Evolutionary conservation across 1,140 invertebrate species (phyloP).

Genomic region (Anadara kagoshimensis): DNA sequence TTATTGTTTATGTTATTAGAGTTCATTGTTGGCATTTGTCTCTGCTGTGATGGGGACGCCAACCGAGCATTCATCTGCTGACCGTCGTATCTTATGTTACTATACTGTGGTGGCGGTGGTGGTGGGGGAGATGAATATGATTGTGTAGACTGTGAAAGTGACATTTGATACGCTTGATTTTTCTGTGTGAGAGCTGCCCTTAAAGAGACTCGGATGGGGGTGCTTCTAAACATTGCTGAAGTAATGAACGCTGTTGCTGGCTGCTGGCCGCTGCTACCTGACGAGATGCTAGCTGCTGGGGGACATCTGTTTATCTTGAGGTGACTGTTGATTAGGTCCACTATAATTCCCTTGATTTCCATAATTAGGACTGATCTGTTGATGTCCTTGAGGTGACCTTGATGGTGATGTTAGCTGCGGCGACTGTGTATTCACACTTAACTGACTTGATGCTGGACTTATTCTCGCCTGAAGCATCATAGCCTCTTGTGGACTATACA

Average conservation of each 20-base stretch:
- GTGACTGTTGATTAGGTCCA: constrained; percentile 20
- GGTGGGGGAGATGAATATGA: constrained; percentile 28
- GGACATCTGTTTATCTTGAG: constrained; percentile 47
- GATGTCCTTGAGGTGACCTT: constrained; percentile 49
- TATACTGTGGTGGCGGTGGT: constrained; percentile 28
- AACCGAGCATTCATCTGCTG: neutral
- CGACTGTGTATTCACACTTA: constrained; percentile 31
- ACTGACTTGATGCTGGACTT: constrained; percentile 36
- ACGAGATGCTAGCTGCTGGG: constrained; percentile 29
- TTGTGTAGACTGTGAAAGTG: neutral
- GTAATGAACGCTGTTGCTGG: constrained; percentile 40
- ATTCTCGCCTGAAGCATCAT: constrained; percentile 33
- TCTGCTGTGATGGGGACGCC: too few relatives aligned
- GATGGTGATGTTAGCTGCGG: constrained; percentile 49
- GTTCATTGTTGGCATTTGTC: too few relatives aligned
- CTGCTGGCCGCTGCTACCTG: constrained; percentile 35
- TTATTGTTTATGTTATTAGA: too few relatives aligned
- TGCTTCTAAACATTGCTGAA: constrained; percentile 52
- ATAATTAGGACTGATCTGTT: constrained; percentile 54
- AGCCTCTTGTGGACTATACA: constrained; percentile 37
- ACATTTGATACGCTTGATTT: constrained; percentile 22
- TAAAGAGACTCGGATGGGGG: constrained; percentile 60
- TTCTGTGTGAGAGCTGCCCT: constrained; percentile 60
- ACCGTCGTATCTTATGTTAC: constrained; percentile 17
- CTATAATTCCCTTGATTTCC: constrained; percentile 28